These are phyloP conservation scores for Solen grandis DNA, from an alignment of 1,140 invertebrate genomes.

Conservation along the genomic window DNA sequence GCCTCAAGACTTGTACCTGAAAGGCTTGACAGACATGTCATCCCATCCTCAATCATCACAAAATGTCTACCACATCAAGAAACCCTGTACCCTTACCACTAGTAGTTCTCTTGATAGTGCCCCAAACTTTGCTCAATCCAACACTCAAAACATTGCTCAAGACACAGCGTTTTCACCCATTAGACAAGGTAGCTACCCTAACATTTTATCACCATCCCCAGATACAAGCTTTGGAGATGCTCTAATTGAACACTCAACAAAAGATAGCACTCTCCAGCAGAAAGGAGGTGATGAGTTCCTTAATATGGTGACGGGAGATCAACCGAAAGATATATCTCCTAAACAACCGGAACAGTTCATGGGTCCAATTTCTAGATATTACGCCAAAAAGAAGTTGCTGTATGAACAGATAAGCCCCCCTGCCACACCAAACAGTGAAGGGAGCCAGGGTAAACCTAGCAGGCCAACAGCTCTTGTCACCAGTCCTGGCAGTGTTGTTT, in stretches of 20 bases:
- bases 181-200: neutral
- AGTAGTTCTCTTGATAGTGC: neutral
- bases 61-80: neutral
- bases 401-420: conserved; percentile 50
- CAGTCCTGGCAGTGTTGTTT: conserved; percentile 10
- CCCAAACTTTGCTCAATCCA: neutral
- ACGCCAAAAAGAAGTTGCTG: neutral
- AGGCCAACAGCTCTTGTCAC: neutral
- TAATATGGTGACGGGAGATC: neutral
- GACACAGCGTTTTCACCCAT: neutral
- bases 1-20: neutral
- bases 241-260: neutral
- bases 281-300: neutral
- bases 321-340: neutral
- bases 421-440: conserved; percentile 12
- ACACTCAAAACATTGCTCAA: neutral
- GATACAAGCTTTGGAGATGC: neutral
- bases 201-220: neutral
- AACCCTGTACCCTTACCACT: neutral
- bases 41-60: neutral
- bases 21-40: neutral
- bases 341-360: conserved; percentile 24
- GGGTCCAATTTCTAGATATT: conserved; percentile 17
- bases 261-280: neutral
- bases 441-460: neutral